phyloP scores from a whole-genome alignment of 2,113 vertebrate species.

The Nannobrachium achirus region DNA sequence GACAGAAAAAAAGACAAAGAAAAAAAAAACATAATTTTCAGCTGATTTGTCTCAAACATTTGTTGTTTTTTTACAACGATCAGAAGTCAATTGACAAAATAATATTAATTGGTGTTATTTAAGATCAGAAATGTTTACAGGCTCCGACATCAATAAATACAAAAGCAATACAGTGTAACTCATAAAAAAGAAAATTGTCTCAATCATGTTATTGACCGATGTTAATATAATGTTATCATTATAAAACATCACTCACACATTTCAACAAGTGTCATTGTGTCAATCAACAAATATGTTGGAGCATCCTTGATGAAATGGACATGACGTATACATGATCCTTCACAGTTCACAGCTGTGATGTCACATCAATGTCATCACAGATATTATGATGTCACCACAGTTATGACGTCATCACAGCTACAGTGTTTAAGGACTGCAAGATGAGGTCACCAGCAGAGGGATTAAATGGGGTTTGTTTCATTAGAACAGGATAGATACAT shows the following conservation, averaged over 20 bases:
- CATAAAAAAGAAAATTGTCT: neutral
- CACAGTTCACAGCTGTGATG: conserved; percentile 33
- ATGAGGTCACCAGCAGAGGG: too few relatives aligned
- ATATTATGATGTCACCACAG: conserved; percentile 33
- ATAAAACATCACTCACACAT: too few relatives aligned
- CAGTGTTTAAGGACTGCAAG: too few relatives aligned
- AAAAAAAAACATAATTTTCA: conserved; percentile 41
- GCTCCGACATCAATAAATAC: conserved; percentile 58
- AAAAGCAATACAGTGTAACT: conserved; percentile 29
- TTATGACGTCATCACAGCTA: conserved; percentile 47
- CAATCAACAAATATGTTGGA: conserved; percentile 38
- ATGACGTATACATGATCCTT: too few relatives aligned
- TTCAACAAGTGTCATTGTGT: conserved; percentile 1
- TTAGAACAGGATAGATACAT: conserved; percentile 63
- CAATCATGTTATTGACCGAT: neutral
- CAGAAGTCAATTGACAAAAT: conserved; percentile 37
- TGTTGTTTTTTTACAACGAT: conserved; percentile 45
- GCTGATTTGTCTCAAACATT: conserved; percentile 66
- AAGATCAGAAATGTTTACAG: conserved; percentile 70
- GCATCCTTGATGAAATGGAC: neutral
- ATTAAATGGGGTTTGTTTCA: too few relatives aligned
- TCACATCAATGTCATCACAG: conserved; percentile 26
- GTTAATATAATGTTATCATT: too few relatives aligned
- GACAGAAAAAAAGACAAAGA: conserved; percentile 21
- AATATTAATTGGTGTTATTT: conserved; percentile 51